Evolutionary conservation across 2,888 invertebrate genomes (phyloP), one percentile per base, ranked within the genome.

Genomic region (Aporophyla lueneburgensis): DNA sequence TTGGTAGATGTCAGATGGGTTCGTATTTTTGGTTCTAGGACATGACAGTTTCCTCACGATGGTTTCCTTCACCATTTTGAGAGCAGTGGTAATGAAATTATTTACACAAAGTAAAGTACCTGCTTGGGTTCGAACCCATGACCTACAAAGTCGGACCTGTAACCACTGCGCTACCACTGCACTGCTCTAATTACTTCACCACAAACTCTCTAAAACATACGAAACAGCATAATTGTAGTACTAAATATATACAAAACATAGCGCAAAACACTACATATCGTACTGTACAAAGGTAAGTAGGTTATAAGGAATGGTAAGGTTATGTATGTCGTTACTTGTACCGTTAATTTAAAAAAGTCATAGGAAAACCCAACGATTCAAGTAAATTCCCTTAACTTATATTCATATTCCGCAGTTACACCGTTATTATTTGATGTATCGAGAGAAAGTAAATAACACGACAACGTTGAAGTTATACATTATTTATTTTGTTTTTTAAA

Each of bases 341-440:
- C 71, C 65, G 56, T 70, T 62, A 69, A 16, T 49, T 59, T 24
- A 53, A 43, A 53, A 76, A 24, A 49, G 63, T 14, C 33, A 61
- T 40, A 12, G 63, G 80, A 65, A 76, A 80, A 84, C 73, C 77
- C 71, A 74, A 66, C 43, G 53, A 77, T n/a, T 68, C 27, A 19
- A 68, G 51, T 49, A 6, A 68, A 63, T 71, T 68, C 61, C 84
- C 68, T 59, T 49, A 63, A 71, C 10, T 69, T 63, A 56, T 69
- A 66, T 58, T 40, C 19, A 54, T 46, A 67, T 63, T 56, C 33
- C 16, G 19, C 62, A 59, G 14, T 12, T 4, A 75, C 46, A 73
- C 73, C 77, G 76, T 83, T 80, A 68, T 70, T 54, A 53, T 71
- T 73, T 81, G 67, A 79, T 83, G 51, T 74, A 81, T 83, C 5